Evolutionary conservation across 92 coral and sea anemone species (phyloP), one percentile per base, ranked within the genome.

Genomic region (Galaxea fascicularis): DNA sequence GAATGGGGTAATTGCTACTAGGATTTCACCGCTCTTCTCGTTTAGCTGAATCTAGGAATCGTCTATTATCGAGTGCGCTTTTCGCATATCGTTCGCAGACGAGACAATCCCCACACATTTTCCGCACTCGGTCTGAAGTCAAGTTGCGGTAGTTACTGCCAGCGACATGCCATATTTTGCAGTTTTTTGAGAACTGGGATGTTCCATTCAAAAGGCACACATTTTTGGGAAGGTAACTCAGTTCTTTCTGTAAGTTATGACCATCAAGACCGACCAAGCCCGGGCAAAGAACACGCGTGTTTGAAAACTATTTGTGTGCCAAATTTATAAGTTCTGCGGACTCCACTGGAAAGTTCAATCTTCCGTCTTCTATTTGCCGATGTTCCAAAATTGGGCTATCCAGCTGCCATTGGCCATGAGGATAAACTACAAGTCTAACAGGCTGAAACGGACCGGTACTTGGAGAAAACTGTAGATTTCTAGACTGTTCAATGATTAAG

Each of bases 1-100:
- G 57, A 30, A 56, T 39, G 0, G 78, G 71, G 30, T 44, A 82
- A 13, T 60, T 82, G 79, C 87, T 82, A 45, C 39, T 14, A 10
- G 80, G 79, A 28, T 71, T 44, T 15, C 56, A 29, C 31, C 84
- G 71, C 21, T 79, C 39, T n/a, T 65, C 51, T 27, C 74, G 47
- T 74, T 57, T 74, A 12, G 63, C n/a, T 22, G 65, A 12, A 51
- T 52, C 64, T 44, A 74, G 15, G 1, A 54, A 39, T 16, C 20
- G 8, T 44, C 49, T 39, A 9, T 69, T 69, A 1, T 18, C 74
- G 13, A 69, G 53, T 22, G 53, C 74, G 25, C 7, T 31, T 41
- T 69, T 69, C 15, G 18, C 30, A 28, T 69, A 69, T 9, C 74
- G 53, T n/a, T 69, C 22, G 53, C 53, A 39, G 7, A 0, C 74